phyloP scores from a whole-genome alignment of 2,113 vertebrate species.

The Tachuris rubrigastra region DNA sequence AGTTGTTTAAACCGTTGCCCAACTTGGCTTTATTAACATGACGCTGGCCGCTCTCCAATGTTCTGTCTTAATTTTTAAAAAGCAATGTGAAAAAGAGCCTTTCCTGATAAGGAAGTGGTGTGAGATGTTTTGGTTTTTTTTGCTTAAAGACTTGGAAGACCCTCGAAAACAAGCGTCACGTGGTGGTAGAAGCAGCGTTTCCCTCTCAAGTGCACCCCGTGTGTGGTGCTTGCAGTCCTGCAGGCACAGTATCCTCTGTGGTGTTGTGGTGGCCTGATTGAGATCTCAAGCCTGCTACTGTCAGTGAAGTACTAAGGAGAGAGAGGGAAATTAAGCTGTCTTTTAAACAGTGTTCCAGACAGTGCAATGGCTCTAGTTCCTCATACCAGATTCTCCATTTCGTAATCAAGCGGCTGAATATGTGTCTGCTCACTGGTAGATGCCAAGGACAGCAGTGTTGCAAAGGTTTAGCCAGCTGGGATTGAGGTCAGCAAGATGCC shows the following conservation, averaged over 20 bases:
- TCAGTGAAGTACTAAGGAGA: not conserved
- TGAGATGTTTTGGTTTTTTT: not conserved
- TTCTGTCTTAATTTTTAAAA: not conserved
- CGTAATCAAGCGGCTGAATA: not conserved
- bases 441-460: not conserved
- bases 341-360: not conserved
- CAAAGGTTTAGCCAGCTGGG: not conserved
- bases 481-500: constrained; percentile 6
- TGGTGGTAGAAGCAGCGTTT: not conserved
- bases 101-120: not conserved
- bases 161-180: not conserved
- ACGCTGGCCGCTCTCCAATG: not conserved
- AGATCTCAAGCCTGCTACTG: not conserved
- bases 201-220: not conserved
- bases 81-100: not conserved
- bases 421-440: not conserved
- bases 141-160: not conserved
- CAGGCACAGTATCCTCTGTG: not conserved
- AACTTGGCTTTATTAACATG: not conserved
- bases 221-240: not conserved
- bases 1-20: not conserved
- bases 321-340: not conserved
- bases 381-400: not conserved
- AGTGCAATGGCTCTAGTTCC: not conserved
- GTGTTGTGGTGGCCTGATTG: not conserved